Evolutionary conservation across 2,888 invertebrate species (phyloP).

Genomic region (Ischnura elegans): DNA sequence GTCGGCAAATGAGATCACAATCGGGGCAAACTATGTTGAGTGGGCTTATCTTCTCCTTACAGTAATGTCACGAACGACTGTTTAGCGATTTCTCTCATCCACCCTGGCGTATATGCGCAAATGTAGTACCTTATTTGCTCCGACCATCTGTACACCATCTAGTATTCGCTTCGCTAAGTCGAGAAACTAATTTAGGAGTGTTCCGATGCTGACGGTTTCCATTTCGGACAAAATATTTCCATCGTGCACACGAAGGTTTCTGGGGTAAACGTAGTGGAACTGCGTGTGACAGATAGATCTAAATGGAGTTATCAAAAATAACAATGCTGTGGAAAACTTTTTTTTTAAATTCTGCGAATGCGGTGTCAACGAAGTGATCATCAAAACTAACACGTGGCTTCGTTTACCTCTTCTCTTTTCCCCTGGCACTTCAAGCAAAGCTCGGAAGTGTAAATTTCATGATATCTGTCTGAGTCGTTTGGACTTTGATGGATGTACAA

Average conservation of each 20-base stretch:
- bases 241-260: not conserved
- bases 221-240: not conserved
- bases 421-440: not conserved
- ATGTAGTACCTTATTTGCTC: not conserved
- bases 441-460: not conserved
- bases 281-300: not conserved
- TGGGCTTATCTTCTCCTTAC: not conserved
- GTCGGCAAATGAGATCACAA: not conserved
- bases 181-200: not conserved
- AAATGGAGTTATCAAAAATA: not conserved
- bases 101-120: not conserved
- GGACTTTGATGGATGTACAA: no score
- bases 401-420: not conserved
- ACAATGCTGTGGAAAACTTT: no score
- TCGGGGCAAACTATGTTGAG: not conserved
- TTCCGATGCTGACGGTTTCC: not conserved
- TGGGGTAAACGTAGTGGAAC: not conserved
- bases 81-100: not conserved
- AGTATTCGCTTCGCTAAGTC: not conserved
- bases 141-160: not conserved
- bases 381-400: not conserved
- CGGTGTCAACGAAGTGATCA: not conserved
- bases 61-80: not conserved
- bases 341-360: not conserved
- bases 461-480: constrained; percentile 7